A percentile compares a stretch with the other conserved stretches of the same genome.
Evolutionary conservation across 37 sponge, comb jelly and placozoan genomes (phyloP).

Genomic region (Dysidea cf. avara): DNA sequence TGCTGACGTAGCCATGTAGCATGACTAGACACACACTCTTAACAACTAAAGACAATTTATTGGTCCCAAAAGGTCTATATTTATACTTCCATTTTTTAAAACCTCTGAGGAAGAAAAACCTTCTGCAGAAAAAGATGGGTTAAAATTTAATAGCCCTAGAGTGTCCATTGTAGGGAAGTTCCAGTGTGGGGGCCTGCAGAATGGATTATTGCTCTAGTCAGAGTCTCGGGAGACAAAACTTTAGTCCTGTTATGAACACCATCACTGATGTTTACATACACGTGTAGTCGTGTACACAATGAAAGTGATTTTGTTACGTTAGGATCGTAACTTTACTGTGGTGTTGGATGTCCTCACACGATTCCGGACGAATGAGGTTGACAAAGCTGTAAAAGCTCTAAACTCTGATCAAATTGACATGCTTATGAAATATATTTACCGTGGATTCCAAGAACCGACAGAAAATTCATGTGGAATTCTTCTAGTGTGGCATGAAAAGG

Average conservation of each 20-base stretch:
- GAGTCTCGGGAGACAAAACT: not conserved
- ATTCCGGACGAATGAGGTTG: slow-evolving; percentile 80
- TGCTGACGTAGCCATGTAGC: too few species aligned
- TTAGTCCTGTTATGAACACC: not conserved
- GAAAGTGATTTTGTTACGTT: too few species aligned
- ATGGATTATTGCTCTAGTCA: not conserved
- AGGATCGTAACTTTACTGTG: slow-evolving; percentile 80
- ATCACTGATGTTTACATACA: not conserved
- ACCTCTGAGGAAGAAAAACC: too few species aligned
- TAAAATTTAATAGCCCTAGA: too few species aligned
- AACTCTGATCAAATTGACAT: slow-evolving; percentile 71
- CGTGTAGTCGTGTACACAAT: too few species aligned
- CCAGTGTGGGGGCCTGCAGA: too few species aligned
- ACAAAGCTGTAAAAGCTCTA: slow-evolving; percentile 78
- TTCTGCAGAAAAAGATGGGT: too few species aligned
- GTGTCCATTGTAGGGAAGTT: too few species aligned
- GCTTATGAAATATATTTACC: slow-evolving; percentile 97
- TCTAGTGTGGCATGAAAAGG: slow-evolving; percentile 96
- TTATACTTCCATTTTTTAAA: too few species aligned
- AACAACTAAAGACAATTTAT: too few species aligned
- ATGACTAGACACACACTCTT: too few species aligned
- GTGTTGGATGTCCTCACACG: slow-evolving; percentile 91
- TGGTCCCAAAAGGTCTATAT: too few species aligned
- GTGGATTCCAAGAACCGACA: slow-evolving; percentile 91
- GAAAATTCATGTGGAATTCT: slow-evolving; percentile 93